phyloP scores from a whole-genome alignment of 2,113 vertebrate species.

The Dasyornis broadbenti region DNA sequence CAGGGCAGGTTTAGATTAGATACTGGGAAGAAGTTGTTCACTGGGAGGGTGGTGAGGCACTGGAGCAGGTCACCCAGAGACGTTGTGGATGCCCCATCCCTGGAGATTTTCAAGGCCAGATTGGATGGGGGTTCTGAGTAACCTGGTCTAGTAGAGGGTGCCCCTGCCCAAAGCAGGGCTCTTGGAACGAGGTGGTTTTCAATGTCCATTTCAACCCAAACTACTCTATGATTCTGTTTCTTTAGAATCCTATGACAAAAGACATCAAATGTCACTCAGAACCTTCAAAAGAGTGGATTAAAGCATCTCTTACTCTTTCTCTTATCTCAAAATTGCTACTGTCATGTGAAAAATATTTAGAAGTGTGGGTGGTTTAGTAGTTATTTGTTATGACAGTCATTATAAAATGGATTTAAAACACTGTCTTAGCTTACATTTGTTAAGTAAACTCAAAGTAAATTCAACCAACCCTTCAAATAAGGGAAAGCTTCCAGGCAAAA shows the following conservation, averaged over 20 bases:
- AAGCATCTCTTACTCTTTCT: neutral
- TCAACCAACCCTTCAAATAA: neutral
- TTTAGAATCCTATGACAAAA: neutral
- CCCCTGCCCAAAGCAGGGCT: neutral
- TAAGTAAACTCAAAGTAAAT: neutral
- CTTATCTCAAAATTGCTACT: neutral
- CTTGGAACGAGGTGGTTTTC: neutral
- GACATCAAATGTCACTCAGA: neutral
- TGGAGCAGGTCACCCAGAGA: neutral
- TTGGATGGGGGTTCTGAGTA: neutral
- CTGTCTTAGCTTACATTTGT: neutral
- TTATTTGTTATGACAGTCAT: neutral
- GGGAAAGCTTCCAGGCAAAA: neutral
- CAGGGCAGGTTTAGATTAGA: neutral
- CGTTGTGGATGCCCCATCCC: neutral
- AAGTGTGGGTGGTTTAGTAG: neutral
- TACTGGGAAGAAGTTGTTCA: neutral
- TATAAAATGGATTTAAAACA: neutral
- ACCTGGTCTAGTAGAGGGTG: neutral
- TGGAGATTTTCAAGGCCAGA: neutral
- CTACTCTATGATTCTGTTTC: neutral
- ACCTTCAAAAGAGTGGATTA: neutral
- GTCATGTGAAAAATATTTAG: neutral
- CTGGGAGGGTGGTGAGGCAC: neutral
- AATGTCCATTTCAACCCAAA: neutral